A percentile compares a stretch with the other conserved stretches of the same genome.
Conservation (phyloP, 1,140 invertebrate genomes). For the Cepaea nemoralis region DNA sequence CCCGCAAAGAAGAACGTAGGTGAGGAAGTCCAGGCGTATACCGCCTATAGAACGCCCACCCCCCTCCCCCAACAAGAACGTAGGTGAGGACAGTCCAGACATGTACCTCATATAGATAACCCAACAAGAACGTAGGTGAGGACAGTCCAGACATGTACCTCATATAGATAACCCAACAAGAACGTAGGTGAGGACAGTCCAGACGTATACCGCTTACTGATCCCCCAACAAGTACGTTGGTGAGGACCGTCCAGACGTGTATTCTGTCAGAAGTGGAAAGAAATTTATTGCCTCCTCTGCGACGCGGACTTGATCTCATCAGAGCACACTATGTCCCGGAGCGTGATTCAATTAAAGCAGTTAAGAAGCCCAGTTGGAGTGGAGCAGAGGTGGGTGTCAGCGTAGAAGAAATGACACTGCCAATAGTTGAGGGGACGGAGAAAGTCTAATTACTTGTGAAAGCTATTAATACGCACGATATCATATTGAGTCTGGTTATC, state of each 20-base stretch:
- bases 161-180: no score
- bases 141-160: no score
- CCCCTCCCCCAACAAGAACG: no score
- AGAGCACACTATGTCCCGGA: slow-evolving; percentile 82
- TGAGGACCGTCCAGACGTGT: slow-evolving; percentile 79
- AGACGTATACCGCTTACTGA: no score
- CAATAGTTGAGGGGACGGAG: slow-evolving; percentile 76
- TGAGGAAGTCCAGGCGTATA: no score
- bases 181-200: no score
- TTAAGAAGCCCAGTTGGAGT: background rate
- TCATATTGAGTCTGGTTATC: slow-evolving; percentile 79
- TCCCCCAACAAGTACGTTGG: slow-evolving; percentile 70
- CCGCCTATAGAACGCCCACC: no score
- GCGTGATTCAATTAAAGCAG: slow-evolving; percentile 75
- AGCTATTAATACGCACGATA: slow-evolving; percentile 83
- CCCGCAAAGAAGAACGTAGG: no score
- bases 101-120: no score
- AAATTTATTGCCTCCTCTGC: slow-evolving; percentile 78
- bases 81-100: no score
- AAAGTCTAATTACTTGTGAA: slow-evolving; percentile 78
- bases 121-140: no score
- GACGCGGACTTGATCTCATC: slow-evolving; percentile 80
- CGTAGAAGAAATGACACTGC: slow-evolving; percentile 76
- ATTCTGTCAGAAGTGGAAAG: slow-evolving; percentile 75
- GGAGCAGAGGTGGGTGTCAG: slow-evolving; percentile 67